Evolutionary conservation across 2,888 invertebrate genomes (phyloP).

Genomic region (Nasonia oneida): DNA sequence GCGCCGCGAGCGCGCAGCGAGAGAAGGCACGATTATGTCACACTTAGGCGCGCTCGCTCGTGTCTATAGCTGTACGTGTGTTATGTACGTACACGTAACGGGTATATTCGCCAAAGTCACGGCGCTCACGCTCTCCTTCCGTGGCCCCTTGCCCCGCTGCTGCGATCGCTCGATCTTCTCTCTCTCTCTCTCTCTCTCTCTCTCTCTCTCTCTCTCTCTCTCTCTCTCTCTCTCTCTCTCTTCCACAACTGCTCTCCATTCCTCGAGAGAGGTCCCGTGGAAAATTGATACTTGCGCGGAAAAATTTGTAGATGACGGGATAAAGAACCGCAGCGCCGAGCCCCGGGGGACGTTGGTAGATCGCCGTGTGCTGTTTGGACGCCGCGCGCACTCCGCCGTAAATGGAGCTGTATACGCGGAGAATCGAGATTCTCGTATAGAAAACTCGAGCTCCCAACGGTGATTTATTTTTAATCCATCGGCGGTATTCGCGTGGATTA

Average conservation of each 20-base stretch:
- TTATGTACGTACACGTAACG: conserved; percentile 24
- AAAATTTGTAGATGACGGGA: conserved; percentile 9
- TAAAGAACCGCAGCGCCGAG: not conserved
- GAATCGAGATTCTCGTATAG: no score
- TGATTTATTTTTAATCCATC: no score
- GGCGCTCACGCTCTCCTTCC: conserved; percentile 54
- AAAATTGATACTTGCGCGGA: conserved; percentile 1
- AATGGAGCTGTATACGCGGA: no score
- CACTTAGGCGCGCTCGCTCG: conserved; percentile 7
- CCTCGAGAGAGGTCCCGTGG: not conserved
- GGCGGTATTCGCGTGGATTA: no score
- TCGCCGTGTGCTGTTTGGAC: no score
- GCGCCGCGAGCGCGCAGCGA: not conserved
- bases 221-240: not conserved
- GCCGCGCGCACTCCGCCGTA: no score
- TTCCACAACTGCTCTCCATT: no score
- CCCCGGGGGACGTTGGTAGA: no score
- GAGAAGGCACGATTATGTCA: conserved; percentile 58
- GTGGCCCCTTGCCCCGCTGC: not conserved
- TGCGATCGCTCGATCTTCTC: conserved; percentile 29
- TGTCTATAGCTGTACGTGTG: not conserved
- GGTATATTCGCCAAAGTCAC: conserved; percentile 57
- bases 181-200: not conserved
- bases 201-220: not conserved
- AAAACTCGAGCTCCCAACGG: no score